A percentile compares a stretch with the other conserved stretches of the same genome.
Evolutionary conservation across 2,888 invertebrate genomes (phyloP).

Genomic region (Heliconius aoede): DNA sequence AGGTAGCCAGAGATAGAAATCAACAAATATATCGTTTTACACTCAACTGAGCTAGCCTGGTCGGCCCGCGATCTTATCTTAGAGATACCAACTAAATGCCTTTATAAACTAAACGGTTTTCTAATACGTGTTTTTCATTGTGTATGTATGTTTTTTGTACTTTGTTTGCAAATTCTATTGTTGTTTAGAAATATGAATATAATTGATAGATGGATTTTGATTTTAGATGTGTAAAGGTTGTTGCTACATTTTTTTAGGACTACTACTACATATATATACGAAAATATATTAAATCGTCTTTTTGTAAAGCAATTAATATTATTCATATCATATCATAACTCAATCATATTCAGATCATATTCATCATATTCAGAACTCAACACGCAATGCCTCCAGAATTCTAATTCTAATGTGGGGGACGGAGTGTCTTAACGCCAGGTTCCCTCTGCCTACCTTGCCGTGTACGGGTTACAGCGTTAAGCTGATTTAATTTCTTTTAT

Average conservation of each 20-base stretch:
- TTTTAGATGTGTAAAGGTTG: background rate
- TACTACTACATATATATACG: background rate
- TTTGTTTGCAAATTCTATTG: conserved; percentile 21
- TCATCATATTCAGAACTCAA: no score
- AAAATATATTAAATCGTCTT: background rate
- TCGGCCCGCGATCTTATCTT: conserved; percentile 40
- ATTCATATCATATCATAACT: no score
- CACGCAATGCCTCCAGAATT: no score
- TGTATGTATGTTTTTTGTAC: conserved; percentile 14
- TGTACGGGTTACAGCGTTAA: no score
- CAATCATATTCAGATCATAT: no score
- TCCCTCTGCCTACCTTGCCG: no score
- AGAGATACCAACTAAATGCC: conserved; percentile 37
- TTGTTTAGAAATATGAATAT: conserved; percentile 19
- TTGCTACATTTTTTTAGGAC: no score
- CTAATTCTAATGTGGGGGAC: no score
- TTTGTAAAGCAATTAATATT: no score
- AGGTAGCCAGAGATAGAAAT: conserved; percentile 69
- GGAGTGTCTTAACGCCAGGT: no score
- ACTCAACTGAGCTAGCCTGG: conserved; percentile 68
- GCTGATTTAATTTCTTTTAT: no score
- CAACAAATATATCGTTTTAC: conserved; percentile 80
- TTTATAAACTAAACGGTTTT: conserved; percentile 54
- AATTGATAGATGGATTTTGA: conserved; percentile 1
- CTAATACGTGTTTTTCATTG: conserved; percentile 46